Evolutionary conservation across 2,888 invertebrate genomes (phyloP).

Genomic region (Julus scanicus): DNA sequence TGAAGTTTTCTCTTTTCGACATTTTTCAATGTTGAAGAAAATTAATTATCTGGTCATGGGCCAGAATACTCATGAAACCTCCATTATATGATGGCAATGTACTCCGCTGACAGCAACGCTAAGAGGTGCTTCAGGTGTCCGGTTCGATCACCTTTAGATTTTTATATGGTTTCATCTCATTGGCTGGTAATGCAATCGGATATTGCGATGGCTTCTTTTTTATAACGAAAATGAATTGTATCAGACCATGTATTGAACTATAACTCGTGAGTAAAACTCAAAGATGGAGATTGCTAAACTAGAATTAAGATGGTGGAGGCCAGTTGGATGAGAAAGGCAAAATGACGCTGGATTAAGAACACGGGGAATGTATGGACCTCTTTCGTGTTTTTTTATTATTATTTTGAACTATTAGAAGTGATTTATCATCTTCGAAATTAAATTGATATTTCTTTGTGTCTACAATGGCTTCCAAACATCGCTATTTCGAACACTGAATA

Average conservation of each 20-base stretch:
- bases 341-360: neutral
- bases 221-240: neutral
- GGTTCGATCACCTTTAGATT: conserved; percentile 6
- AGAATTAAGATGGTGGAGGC: neutral
- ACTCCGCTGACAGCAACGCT: neutral
- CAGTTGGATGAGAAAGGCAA: neutral
- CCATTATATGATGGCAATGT: neutral
- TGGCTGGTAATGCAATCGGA: conserved; percentile 9
- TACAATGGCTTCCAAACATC: neutral
- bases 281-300: too few species aligned
- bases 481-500: neutral
- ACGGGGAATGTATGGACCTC: neutral
- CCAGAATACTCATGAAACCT: neutral
- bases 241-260: neutral
- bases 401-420: neutral
- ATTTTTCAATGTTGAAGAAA: too few species aligned
- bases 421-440: neutral
- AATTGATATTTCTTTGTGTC: neutral
- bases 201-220: conserved; percentile 16
- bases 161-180: neutral
- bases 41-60: neutral
- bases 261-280: neutral
- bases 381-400: neutral
- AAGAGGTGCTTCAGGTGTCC: neutral
- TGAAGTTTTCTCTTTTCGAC: too few species aligned